Base-by-base conservation (phyloP, 2,797 vertebrate species). In the Amphiprion clarkii region DNA sequence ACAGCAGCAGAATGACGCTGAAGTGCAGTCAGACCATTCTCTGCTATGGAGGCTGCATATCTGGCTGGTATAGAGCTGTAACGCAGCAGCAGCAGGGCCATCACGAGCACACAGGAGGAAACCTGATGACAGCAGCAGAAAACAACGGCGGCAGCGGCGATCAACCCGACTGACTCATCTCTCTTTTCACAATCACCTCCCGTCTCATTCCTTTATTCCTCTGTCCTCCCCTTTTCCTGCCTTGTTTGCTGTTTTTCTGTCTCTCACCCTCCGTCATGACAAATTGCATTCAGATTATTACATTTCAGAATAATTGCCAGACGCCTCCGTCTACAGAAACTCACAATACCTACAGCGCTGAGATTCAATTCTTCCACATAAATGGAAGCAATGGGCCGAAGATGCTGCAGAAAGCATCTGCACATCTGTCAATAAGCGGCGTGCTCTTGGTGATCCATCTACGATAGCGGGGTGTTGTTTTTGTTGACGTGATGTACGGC, bases 101-200 rank as follows among this genome's bases (percentile, higher is more conserved):
- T 44, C 0, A 54, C 6, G 64, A 70, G 54, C 67, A 56, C 52
- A 1, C 19, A 6, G 51, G 54, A 62, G 57, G 55, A 64, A 78
- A 78, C 51, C 62, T 68, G 72, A 76, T 76, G 80, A 83, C 68
- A 58, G 40, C 79, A 72, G 77, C 79, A 80, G 39, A 82, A 77
- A 79, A 57, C 60, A 8, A 36, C 33, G 33, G 8, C 8, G 8
- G 10, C 2, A 2, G 52, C 52, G 4, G 46, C 10, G 31, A 21
- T 59, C 39, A 4, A 58, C 71, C 75, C 16, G 16, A 21, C 56
- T 59, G 68, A 81, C 62, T 76, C 72, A 68, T 63, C 71, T 17
- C 64, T 46, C 67, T 7, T 31, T 52, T 57, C 44, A 21, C 42
- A 0, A 9, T 76, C 75, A 53, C 36, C 61, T 62, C 61, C 21